These are phyloP conservation scores for Panthera leo DNA, from an alignment of 2,113 vertebrate genomes.

Conservation along the genomic window DNA sequence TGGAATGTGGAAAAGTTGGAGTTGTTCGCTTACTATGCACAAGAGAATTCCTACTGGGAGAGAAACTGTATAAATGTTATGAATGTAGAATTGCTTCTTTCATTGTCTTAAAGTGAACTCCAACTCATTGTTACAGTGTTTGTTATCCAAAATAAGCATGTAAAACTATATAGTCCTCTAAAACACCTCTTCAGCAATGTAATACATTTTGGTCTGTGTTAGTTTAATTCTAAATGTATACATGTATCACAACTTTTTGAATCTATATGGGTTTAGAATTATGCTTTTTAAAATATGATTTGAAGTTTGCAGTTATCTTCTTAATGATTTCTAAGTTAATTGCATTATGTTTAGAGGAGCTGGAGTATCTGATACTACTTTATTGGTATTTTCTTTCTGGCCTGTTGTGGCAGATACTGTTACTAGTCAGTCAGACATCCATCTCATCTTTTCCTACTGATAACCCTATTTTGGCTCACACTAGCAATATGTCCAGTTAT, in stretches of 20 bases:
- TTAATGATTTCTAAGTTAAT: neutral
- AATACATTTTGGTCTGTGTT: neutral
- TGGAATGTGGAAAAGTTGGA: neutral
- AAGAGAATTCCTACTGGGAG: slow-evolving; percentile 41
- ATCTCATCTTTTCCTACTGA: neutral
- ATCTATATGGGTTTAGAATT: neutral
- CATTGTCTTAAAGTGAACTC: neutral
- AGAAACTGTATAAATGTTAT: slow-evolving; percentile 21
- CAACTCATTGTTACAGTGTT: neutral
- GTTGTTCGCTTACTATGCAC: slow-evolving; percentile 52
- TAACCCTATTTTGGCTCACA: neutral
- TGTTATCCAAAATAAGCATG: neutral
- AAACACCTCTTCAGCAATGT: neutral
- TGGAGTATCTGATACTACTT: neutral
- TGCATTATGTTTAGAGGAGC: neutral
- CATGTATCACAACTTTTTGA: neutral
- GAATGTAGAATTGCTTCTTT: neutral
- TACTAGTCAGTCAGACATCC: neutral
- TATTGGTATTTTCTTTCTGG: neutral
- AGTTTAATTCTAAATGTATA: neutral
- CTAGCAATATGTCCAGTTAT: neutral
- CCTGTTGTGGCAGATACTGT: neutral
- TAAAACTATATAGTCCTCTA: neutral
- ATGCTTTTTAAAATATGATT: too few relatives aligned
- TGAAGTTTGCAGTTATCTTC: too few relatives aligned